Conservation (phyloP, 2,113 vertebrate genomes). For the Desmodus rotundus region DNA sequence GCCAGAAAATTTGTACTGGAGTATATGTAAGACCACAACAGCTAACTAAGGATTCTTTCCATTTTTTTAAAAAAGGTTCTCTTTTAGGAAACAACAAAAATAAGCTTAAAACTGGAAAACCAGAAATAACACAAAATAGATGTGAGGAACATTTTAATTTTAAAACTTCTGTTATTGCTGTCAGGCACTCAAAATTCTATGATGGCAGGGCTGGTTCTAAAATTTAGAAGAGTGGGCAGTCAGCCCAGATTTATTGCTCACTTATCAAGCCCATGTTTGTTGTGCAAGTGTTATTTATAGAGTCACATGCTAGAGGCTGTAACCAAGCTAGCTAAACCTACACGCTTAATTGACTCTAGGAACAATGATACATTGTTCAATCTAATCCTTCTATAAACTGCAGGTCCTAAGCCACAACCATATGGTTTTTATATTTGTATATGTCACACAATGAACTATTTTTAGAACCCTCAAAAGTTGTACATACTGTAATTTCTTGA, state of each 20-base stretch:
- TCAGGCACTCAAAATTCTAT: conserved; percentile 61
- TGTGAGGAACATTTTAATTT: conserved; percentile 18
- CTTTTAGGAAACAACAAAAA: conserved; percentile 33
- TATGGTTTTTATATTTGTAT: conserved; percentile 55
- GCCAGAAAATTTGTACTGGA: not conserved
- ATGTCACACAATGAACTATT: conserved; percentile 32
- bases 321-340: conserved; percentile 83
- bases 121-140: not conserved
- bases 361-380: conserved; percentile 80
- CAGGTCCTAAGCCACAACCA: conserved; percentile 71
- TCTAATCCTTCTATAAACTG: conserved; percentile 77
- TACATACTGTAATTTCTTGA: not conserved
- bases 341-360: conserved; percentile 81
- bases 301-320: conserved; percentile 82
- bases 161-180: not conserved
- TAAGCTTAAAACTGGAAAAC: not conserved
- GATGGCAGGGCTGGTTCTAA: conserved; percentile 65
- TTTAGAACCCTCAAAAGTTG: conserved; percentile 46
- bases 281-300: conserved; percentile 90
- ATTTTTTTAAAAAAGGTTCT: conserved; percentile 1
- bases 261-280: conserved; percentile 86
- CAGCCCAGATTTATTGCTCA: conserved; percentile 84
- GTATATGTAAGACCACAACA: not conserved
- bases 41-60: not conserved
- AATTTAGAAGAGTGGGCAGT: conserved; percentile 76